Base-by-base conservation (phyloP, 2,888 invertebrate genomes). In the Pandemis cinnamomeana region DNA sequence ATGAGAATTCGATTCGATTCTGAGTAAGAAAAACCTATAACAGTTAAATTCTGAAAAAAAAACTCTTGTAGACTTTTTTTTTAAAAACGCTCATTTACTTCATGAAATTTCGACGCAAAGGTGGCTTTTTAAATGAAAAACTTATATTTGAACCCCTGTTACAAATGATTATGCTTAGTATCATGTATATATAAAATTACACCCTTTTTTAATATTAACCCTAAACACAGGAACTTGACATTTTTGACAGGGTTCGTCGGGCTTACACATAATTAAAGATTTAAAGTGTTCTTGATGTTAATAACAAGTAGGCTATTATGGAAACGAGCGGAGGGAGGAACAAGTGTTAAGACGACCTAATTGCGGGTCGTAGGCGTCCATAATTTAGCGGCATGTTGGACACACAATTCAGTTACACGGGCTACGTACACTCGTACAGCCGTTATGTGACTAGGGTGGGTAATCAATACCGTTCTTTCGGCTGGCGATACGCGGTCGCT, bases 401-500 rank as follows among this genome's bases (percentile, higher is more conserved):
- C 46, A 11, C 78, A 78, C 78, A 72, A 76, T 79, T 78, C 78
- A 71, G 72, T 79, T 77, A 78, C 80, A 76, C 77, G 71, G 71
- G 76, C 71, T 55, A 61, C 69, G 76, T 72, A 68, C 67, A 64
- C 68, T 55, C 75, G 68, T 75, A 68, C 67, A 64, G 71, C 60
- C 75, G 68, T 75, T 74, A 67, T 67, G 67, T 75, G 67, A 72
- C 71, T 71, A 76, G 71, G 70, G 78, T 74, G 61, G 66, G 78
- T 79, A 81, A 86, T 88, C 88, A 82, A 89, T 89, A 86, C 72
- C 75, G 77, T 78, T 81, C 78, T 82, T 85, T 88, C 81, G 83
- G 84, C 79, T 80, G 48, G 66, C 75, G 74, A 44, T 77, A 77
- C 55, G 67, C 60, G 63, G 75, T 64, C 71, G 75, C 71, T 36